phyloP scores from a whole-genome alignment of 2,797 vertebrate species.

The Carduelis carduelis region DNA sequence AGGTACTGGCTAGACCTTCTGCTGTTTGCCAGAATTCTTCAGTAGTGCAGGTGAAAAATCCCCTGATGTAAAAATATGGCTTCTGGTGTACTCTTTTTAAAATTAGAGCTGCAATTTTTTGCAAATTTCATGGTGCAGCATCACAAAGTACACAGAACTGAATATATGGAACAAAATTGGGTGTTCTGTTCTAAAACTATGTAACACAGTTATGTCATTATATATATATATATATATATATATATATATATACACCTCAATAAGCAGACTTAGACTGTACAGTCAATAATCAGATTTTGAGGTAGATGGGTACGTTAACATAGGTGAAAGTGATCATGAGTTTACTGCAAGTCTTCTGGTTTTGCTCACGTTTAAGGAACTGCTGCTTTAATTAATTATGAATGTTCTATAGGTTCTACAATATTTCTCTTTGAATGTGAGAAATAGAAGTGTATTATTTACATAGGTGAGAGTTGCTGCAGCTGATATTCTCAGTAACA shows the following conservation, averaged over 20 bases:
- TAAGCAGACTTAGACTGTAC: not conserved
- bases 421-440: not conserved
- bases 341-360: not conserved
- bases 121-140: not conserved
- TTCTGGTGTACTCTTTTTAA: not conserved
- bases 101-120: not conserved
- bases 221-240: no score
- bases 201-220: not conserved
- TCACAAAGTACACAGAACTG: not conserved
- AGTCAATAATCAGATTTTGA: not conserved
- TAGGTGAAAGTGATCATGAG: not conserved
- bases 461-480: not conserved
- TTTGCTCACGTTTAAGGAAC: not conserved
- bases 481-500: not conserved
- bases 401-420: not conserved
- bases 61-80: not conserved
- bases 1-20: not conserved
- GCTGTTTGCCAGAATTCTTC: not conserved
- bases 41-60: not conserved
- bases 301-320: not conserved
- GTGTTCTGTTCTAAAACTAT: not conserved
- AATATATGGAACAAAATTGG: not conserved
- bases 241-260: not conserved
- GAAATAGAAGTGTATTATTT: not conserved
- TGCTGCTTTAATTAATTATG: not conserved